Base-by-base conservation (phyloP, 2,797 vertebrate genomes). In the Hapalemur alaotrensis region DNA sequence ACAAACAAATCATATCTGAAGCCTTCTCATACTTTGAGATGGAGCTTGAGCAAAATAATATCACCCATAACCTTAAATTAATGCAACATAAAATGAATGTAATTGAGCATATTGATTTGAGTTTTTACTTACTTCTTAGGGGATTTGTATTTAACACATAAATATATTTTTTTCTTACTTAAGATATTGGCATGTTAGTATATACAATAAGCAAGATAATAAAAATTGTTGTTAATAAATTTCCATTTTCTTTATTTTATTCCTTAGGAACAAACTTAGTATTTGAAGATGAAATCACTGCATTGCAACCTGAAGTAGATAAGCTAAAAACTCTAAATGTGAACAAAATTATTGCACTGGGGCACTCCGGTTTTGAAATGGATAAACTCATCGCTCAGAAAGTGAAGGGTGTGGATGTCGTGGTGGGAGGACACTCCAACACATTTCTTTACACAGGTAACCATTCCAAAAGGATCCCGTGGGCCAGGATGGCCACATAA, bases 381-480 rank as follows among this genome's bases (percentile, higher is more conserved):
- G 99, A 99, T 93, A 98, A 98, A 97, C 97, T 97, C 57, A 99
- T 99, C 23, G 99, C 99, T 83, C 98, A 97, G 91, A 99, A 98
- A 93, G 99, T 99, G 70, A 98, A 94, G 41, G 99, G 99, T 0
- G 99, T 99, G 8, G 99, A 99, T 84, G 98, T 99, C 7, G 99
- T 99, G 46, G 98, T 99, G 14, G 99, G 99, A 25, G 99, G 99
- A 97, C 99, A 99, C 97, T 98, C 98, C 94, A 99, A 99, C 98
- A 99, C 99, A 0, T 99, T 99, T 98, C 99, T 99, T 57, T 99
- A 99, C 81, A 99, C 99, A 98, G 99, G 99, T 99, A 98, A 96
- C 79, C 54, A 2, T 52, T 86, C 84, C 13, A 1, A 7, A 48
- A 83, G 22, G 30, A 5, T 35, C 7, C 7, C 5, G 3, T 0